Evolutionary conservation across 1,140 invertebrate genomes (phyloP), one percentile per base, ranked within the genome.

Genomic region (fruit fly (Drosophila melanogaster)): DNA sequence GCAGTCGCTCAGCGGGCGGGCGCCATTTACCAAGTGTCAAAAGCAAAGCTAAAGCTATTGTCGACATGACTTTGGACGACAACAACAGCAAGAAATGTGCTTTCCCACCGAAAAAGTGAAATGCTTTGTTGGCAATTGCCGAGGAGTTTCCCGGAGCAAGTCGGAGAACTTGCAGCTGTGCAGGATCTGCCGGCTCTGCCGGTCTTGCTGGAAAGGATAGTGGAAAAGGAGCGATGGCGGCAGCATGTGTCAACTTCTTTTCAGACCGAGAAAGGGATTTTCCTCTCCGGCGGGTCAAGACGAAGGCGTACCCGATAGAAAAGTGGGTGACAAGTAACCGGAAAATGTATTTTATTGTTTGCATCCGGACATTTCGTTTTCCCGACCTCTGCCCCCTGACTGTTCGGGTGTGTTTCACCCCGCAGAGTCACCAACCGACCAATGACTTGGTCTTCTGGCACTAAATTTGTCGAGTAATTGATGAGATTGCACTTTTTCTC

Each of bases 41-140:
- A 90, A 90, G 87, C 87, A 90, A 90, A 90, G 87, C 87, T 90
- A 90, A 87, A 90, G 81, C 87, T 79, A 90, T 90, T 90, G 87
- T 90, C 87, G 79, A 90, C 87, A 90, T 90, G 87, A 90, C 81
- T 90, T 90, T 71, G 81, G 79, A 79, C 79, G 76, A 85, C 86
- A 90, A 81, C 70, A 80, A 64, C 51, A 79, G 44, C 76, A 84
- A 59, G 30, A 55, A 57, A 44, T 54, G 56, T 38, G 15, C 61
- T 49, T 26, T 11, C 64, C 10, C 71, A 59, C 54, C 73, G 65
- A 70, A 89, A 84, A 89, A 84, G 72, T 77, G 72, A 80, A 80
- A 89, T 87, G 84, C 84, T 89, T 89, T 89, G 80, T 83, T 87
- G 83, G 83, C 75, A 86, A 86, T 86, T 79, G 81, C 83, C 61